Evolutionary conservation across 2,888 invertebrate genomes (phyloP), one percentile per base, ranked within the genome.

Genomic region (Ctenicera cuprea): DNA sequence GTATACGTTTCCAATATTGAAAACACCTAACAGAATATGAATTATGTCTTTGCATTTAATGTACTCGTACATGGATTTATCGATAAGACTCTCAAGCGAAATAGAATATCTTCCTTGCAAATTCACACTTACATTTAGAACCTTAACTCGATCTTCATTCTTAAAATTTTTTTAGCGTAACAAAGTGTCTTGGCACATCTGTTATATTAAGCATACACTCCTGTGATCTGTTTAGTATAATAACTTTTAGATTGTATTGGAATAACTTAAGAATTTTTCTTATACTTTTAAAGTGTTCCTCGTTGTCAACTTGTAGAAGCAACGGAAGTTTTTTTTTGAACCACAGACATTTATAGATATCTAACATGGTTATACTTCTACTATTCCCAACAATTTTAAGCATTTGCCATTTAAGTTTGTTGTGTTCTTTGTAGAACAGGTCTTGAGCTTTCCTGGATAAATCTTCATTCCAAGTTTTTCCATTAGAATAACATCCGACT

Each of bases 11-110:
- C 73, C 73, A 57, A 64, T 45, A 48, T 48, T 64, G 22, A 43
- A 73, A 14, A 26, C 9, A 16, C 41, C 30, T 0, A 14, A 14
- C 9, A 71, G 38, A 26, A 66, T 50, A 3, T 65, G 12, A 45
- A 71, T 64, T 5, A 71, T 38, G 4, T 71, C 71, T 9, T 20
- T 45, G 5, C 45, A 57, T 20, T 30, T 65, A 14, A 71, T 38
- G 0, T n/a, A 14, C 12, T 57, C 20, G 3, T 41, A 30, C 63
- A 63, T 30, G 7, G 43, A 16, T 45, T 43, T 11, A 9, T 26
- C 18, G 4, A 71, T 43, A 11, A 71, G 7, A 5, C 33, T 43
- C 33, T 37, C 14, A 11, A 71, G 38, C 1, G 5, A 3, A 11
- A 38, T 14, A 7, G 18, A 33, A 11, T 48, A 8, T 26, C 62